These are phyloP conservation scores for Gobio gobio DNA, from an alignment of 2,113 vertebrate species.

Conservation along the genomic window DNA sequence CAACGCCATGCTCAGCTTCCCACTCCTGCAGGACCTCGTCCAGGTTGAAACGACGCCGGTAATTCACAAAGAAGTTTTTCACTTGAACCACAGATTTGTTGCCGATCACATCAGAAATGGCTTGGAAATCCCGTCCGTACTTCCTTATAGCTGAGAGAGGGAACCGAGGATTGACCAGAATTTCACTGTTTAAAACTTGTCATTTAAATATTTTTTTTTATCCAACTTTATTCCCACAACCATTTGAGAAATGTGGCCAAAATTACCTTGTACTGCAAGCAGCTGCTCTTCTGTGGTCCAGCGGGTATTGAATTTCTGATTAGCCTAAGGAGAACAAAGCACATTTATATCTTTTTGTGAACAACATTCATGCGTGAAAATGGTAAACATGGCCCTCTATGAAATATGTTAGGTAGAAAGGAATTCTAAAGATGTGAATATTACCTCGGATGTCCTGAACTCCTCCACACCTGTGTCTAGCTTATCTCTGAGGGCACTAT, in stretches of 20 bases:
- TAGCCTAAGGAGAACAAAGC: conserved; percentile 23
- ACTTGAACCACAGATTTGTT: conserved; percentile 98
- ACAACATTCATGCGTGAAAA: not conserved
- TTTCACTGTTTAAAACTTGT: not conserved
- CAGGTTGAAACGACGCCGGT: conserved; percentile 95
- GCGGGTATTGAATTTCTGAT: conserved; percentile 91
- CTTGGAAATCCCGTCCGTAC: conserved; percentile 94
- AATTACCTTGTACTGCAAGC: conserved; percentile 95
- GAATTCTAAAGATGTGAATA: not conserved
- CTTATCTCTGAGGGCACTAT: conserved; percentile 90
- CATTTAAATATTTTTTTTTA: not conserved
- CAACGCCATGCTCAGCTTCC: conserved; percentile 93
- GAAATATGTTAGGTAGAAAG: not conserved
- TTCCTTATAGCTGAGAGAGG: conserved; percentile 88
- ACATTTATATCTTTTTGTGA: not conserved
- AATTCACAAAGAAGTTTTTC: conserved; percentile 98
- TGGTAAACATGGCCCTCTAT: not conserved
- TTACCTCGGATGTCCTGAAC: conserved; percentile 89
- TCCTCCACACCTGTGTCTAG: conserved; percentile 88
- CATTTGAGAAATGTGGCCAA: not conserved
- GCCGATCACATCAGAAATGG: conserved; percentile 96
- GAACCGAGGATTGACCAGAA: not conserved
- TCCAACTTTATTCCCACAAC: too few species aligned
- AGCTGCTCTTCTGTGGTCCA: conserved; percentile 99
- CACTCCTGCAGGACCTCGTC: conserved; percentile 97